Evolutionary conservation across 2,888 invertebrate genomes (phyloP).

Genomic region (Cancer borealis): DNA sequence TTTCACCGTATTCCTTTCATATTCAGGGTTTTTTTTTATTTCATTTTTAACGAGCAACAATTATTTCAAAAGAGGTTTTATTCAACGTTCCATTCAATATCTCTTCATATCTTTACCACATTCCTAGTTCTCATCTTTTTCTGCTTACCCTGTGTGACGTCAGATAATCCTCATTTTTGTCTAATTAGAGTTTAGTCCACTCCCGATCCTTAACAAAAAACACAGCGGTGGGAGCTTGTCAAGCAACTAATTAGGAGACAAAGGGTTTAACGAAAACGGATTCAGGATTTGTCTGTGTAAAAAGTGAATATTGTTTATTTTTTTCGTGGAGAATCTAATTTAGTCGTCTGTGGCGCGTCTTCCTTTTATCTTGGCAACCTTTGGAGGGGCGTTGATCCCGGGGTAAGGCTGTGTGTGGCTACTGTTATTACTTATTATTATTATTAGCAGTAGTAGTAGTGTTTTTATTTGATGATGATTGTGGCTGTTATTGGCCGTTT

Average conservation of each 20-base stretch:
- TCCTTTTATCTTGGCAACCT: not conserved
- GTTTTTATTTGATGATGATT: too few relatives aligned
- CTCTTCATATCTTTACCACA: not conserved
- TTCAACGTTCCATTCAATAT: not conserved
- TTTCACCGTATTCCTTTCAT: not conserved
- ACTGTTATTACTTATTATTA: too few relatives aligned
- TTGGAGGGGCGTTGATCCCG: too few relatives aligned
- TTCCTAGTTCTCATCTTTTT: not conserved
- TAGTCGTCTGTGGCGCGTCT: not conserved
- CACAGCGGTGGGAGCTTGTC: not conserved
- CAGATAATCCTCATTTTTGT: not conserved
- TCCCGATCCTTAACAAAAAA: not conserved
- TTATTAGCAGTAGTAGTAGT: too few relatives aligned
- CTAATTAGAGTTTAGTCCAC: not conserved
- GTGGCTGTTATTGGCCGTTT: too few relatives aligned
- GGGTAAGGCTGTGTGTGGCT: too few relatives aligned
- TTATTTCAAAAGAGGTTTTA: not conserved
- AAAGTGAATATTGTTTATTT: not conserved
- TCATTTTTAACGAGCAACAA: not conserved
- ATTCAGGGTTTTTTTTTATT: not conserved
- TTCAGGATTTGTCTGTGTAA: not conserved
- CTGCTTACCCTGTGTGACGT: not conserved
- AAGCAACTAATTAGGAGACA: constrained; percentile 7
- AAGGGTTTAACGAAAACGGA: not conserved
- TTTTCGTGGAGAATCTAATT: constrained; percentile 2